A percentile compares a stretch with the other conserved stretches of the same genome.
phyloP scores from a whole-genome alignment of 2,797 vertebrate species.

The Taeniopygia guttata region DNA sequence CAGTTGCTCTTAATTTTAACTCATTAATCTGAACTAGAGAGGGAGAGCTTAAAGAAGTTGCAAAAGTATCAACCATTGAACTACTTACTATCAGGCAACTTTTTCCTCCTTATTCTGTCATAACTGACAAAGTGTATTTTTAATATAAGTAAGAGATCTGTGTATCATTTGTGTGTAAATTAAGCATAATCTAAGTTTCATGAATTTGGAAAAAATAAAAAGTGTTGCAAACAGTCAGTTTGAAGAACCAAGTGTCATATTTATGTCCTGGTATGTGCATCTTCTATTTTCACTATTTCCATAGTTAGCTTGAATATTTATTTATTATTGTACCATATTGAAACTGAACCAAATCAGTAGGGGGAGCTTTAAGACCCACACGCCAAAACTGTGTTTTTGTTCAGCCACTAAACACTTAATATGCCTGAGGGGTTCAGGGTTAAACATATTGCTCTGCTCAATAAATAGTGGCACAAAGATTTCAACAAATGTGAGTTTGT shows the following conservation, averaged over 20 bases:
- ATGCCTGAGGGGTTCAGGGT: not conserved
- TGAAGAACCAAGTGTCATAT: not conserved
- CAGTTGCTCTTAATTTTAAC: not conserved
- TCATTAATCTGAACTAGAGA: not conserved
- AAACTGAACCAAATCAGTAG: not conserved
- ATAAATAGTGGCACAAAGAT: conserved; percentile 19
- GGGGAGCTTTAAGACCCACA: conserved; percentile 42
- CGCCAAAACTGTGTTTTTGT: not conserved
- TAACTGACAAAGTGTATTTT: not conserved
- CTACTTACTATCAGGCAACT: not conserved
- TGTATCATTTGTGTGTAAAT: not conserved
- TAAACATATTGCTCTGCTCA: conserved; percentile 35
- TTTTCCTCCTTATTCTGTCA: not conserved
- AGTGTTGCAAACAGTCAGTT: not conserved
- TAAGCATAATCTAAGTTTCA: not conserved
- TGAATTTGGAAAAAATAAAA: not conserved
- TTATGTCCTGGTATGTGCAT: not conserved
- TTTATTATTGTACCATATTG: not conserved
- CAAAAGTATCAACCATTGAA: not conserved
- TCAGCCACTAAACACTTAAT: conserved; percentile 1
- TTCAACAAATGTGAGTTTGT: conserved; percentile 46
- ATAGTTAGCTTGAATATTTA: not conserved
- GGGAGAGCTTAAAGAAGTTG: not conserved
- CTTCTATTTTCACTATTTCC: not conserved
- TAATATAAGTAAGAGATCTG: not conserved